Evolutionary conservation across 2,113 vertebrate species (phyloP).

Genomic region (Phocoena phocoena): DNA sequence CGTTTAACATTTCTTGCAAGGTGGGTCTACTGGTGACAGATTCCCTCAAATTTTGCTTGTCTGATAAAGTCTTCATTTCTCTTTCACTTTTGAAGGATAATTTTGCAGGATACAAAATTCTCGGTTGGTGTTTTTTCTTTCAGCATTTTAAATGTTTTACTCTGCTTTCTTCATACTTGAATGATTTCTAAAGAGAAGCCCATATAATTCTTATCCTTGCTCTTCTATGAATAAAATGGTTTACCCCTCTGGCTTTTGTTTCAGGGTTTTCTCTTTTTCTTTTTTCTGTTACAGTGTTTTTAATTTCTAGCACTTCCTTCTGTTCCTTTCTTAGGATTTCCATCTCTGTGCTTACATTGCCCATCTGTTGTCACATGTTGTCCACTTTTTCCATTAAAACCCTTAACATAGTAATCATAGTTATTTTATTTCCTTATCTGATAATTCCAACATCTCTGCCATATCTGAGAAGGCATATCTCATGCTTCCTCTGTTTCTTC

Average conservation of each 20-base stretch:
- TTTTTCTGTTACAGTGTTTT: not conserved
- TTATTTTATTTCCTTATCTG: not conserved
- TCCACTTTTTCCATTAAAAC: not conserved
- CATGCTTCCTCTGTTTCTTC: not conserved
- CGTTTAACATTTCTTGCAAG: conserved; percentile 6
- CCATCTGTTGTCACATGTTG: not conserved
- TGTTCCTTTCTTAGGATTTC: not conserved
- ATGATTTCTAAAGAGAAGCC: not conserved
- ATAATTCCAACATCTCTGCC: not conserved
- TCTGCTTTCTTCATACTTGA: not conserved
- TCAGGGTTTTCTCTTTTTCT: no score
- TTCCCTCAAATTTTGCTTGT: not conserved
- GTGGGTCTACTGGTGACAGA: not conserved
- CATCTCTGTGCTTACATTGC: not conserved
- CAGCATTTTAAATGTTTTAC: not conserved
- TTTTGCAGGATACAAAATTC: not conserved
- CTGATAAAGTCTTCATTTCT: not conserved
- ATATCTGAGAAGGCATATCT: not conserved
- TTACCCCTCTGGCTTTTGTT: not conserved
- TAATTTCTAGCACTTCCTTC: not conserved
- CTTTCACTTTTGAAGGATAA: not conserved
- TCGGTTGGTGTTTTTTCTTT: no score
- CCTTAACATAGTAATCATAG: not conserved
- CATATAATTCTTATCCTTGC: not conserved
- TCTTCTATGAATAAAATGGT: not conserved